Conservation (phyloP, 2,797 vertebrate genomes). For the Ctenosaura bakeri region DNA sequence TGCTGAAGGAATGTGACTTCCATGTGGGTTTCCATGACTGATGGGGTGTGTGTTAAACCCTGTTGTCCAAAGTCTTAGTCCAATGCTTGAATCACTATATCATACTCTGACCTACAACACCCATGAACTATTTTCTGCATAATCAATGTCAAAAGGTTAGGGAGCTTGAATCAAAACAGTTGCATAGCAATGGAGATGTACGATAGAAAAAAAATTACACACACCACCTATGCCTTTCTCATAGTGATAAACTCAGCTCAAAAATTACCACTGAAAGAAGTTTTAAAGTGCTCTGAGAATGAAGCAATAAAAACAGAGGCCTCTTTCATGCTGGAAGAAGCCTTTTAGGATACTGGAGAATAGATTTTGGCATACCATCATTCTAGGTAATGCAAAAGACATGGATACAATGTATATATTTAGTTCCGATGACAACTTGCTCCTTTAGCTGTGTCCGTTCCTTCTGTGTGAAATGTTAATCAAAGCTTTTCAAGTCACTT, state of each 20-base stretch:
- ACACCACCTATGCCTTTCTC: neutral
- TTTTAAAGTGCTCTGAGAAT: neutral
- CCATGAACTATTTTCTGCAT: too few species aligned
- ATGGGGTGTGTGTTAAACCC: too few species aligned
- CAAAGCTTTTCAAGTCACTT: neutral
- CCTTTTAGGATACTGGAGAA: neutral
- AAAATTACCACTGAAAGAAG: neutral
- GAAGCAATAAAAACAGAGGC: neutral
- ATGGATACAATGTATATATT: neutral
- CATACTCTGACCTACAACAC: too few species aligned
- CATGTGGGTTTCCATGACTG: too few species aligned
- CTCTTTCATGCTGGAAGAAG: neutral
- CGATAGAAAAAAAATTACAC: neutral
- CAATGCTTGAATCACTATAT: too few species aligned
- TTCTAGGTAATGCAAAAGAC: neutral
- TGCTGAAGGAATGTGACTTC: too few species aligned
- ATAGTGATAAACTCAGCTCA: neutral
- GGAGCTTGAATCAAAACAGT: too few species aligned
- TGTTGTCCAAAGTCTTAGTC: too few species aligned
- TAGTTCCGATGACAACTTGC: neutral
- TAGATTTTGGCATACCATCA: neutral
- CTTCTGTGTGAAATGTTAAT: neutral
- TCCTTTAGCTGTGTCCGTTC: neutral
- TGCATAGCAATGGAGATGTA: neutral
- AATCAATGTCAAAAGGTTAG: too few species aligned